These are phyloP conservation scores for Chironomus tepperi DNA, from an alignment of 1,140 invertebrate species.

Conservation along the genomic window DNA sequence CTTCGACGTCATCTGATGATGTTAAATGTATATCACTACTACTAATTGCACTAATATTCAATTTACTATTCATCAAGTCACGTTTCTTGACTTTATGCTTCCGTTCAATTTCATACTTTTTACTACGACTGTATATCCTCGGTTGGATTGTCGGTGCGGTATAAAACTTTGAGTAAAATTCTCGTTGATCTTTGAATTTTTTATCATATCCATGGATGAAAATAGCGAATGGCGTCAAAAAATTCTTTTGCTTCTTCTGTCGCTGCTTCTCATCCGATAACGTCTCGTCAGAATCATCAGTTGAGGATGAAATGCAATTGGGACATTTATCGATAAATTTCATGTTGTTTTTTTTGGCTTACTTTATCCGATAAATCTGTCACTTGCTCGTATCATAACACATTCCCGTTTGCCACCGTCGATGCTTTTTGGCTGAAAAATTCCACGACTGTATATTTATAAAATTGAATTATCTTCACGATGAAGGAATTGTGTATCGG, in stretches of 20 bases:
- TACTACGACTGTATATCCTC: not conserved
- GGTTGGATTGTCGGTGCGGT: not conserved
- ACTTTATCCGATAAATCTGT: slow-evolving; percentile 1
- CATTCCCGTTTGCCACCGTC: no score
- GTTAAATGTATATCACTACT: not conserved
- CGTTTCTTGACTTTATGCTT: slow-evolving; percentile 17
- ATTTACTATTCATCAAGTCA: not conserved
- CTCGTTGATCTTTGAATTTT: slow-evolving; percentile 11
- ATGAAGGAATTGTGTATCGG: not conserved
- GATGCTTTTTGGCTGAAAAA: no score
- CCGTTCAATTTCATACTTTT: slow-evolving; percentile 15
- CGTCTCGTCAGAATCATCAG: not conserved
- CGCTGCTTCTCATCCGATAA: not conserved
- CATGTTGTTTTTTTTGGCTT: not conserved
- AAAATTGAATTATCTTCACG: not conserved
- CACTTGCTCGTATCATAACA: not conserved
- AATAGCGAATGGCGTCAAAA: not conserved
- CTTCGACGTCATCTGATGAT: not conserved
- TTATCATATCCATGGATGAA: not conserved
- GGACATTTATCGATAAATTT: slow-evolving; percentile 9
- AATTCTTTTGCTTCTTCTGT: not conserved
- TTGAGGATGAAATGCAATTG: not conserved
- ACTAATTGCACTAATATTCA: not conserved
- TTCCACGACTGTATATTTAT: no score
- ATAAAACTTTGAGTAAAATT: slow-evolving; percentile 6